Evolutionary conservation across 2,113 vertebrate species (phyloP).

Genomic region (Aplodontia rufa): DNA sequence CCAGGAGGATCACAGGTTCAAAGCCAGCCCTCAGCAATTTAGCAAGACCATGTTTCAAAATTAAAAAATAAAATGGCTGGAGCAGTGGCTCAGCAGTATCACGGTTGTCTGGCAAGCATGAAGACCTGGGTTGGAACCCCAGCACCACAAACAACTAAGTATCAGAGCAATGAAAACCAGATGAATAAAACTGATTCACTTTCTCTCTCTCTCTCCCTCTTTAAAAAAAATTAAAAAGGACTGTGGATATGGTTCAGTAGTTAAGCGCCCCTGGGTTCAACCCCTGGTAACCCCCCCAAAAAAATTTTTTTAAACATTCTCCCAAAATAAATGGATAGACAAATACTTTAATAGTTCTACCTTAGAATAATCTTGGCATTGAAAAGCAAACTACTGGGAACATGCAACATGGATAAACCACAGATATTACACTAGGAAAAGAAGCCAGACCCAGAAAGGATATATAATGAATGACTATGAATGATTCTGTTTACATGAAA

Average conservation of each 20-base stretch:
- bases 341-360: background rate
- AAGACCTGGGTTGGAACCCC: too few relatives aligned
- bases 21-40: too few relatives aligned
- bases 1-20: background rate
- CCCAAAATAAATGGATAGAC: background rate
- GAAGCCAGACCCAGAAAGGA: background rate
- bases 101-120: too few relatives aligned
- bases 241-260: too few relatives aligned
- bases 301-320: too few relatives aligned
- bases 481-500: constrained; percentile 30
- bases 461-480: background rate
- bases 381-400: background rate
- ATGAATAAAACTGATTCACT: too few relatives aligned
- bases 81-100: too few relatives aligned
- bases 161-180: too few relatives aligned
- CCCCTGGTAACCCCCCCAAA: too few relatives aligned
- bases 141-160: too few relatives aligned
- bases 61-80: background rate
- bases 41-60: background rate
- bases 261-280: too few relatives aligned
- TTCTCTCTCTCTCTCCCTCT: too few relatives aligned
- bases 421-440: background rate
- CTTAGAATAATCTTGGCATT: background rate
- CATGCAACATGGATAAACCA: background rate
- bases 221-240: background rate